Evolutionary conservation across 1,140 invertebrate genomes (phyloP), one percentile per base, ranked within the genome.

Genomic region (Macrotrachela quadricornifera): DNA sequence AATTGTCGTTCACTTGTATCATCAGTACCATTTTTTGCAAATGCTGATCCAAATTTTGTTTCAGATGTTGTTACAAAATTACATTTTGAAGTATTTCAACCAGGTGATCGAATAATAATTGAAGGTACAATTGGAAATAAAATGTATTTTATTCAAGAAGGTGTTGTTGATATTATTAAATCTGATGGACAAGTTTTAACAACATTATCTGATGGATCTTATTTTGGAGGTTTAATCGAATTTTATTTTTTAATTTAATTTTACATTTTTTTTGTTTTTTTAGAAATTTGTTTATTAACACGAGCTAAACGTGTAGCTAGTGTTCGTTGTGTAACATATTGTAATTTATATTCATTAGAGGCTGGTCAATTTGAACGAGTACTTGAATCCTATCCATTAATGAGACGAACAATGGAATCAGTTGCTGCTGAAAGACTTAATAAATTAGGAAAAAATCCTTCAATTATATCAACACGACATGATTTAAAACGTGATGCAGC

Each of bases 141-240:
- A 74, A 96, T 95, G 90, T 96, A 91, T 71, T 95, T 95, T 74
- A 95, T 95, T 62, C 88, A 95, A 75, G 88, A 95, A 73, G 91
- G 87, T n/a, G 50, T 94, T 58, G 90, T 96, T 40, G 90, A 95
- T 72, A 94, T 96, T 62, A 64, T 71, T 14, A 71, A 66, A 10
- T 91, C 90, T 80, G 82, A 90, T 66, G 86, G 86, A 41, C 86
- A 94, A 68, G 87, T 96, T 15, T 87, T 88, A 36, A 95, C 91
- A 15, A 90, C 85, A 62, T 73, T 96, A 15, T 88, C 85, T 47
- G 91, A 95, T 66, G 90, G 91, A 48, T 94, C 88, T 36, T 95
- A 95, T 71, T 95, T 97, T 71, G 90, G 90, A 60, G 91, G 64
- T 64, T 50, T n/a, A 30, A 30, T 4, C 2, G 8, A 30, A 30